Base-by-base conservation (phyloP, 1,140 invertebrate species). In the Drosophila mayri region DNA sequence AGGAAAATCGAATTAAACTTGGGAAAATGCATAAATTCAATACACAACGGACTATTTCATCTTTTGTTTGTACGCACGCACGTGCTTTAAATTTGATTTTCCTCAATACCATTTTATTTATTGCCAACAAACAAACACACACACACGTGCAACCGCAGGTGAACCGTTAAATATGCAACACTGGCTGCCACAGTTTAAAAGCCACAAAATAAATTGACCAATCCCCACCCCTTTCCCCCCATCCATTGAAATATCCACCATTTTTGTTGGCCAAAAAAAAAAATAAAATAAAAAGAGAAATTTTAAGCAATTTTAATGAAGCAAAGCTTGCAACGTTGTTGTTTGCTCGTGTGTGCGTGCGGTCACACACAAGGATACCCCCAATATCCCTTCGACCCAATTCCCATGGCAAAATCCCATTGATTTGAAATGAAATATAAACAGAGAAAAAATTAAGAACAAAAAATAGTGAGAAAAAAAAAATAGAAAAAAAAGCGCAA, bases 171-270 rank as follows among this genome's bases (percentile, higher is more conserved):
- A 77, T 71, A 78, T 78, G 73, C 74, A 77, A 61, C 38, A 52
- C 32, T 70, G 64, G 66, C 40, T 60, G 75, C 63, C 63, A 71
- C 47, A 78, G 74, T 77, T 77, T 77, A 47, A 70, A 66, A 78
- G 30, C 75, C 75, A 35, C 75, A 55, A 68, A 77, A 77, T 77
- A 77, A 77, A 77, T 77, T 68, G 74, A 78, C 57, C 75, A 59
- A 75, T 43, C 25, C 63, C 43, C 28, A 22, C 22, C 25, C 25
- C 25, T 3, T 25, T 25, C 25, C 25, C 25, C 3, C 25, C 22
- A n/a, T 25, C 30, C 30, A 49, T 52, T 61, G 22, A 18, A 49
- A 64, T 47, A 60, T 35, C 32, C 20, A 55, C 52, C 16, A 37
- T 54, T 22, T 54, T 54, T 68, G 30, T 40, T 35, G 28, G 22